Evolutionary conservation across 1,140 invertebrate species (phyloP).

Genomic region (Ooceraea biroi): DNA sequence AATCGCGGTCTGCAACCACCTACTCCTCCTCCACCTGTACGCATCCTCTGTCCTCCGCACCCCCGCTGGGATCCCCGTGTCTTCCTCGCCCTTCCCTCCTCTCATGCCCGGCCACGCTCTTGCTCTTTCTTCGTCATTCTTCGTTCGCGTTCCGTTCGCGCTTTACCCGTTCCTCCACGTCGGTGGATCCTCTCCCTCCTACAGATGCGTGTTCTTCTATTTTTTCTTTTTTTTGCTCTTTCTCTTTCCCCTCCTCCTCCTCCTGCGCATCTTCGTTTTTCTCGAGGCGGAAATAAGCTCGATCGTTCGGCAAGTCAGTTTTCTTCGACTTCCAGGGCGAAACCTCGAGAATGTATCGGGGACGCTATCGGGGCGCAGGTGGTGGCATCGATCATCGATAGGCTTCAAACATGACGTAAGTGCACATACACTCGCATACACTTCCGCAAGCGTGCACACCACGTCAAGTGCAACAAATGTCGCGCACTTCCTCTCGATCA

Average conservation of each 20-base stretch:
- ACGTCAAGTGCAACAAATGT: not conserved
- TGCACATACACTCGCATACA: not conserved
- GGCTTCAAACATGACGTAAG: conserved; percentile 42
- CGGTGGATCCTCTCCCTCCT: conserved; percentile 22
- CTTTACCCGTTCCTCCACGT: conserved; percentile 33
- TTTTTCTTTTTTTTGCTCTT: conserved; percentile 54
- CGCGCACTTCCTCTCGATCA: not conserved
- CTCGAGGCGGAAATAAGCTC: conserved; percentile 40
- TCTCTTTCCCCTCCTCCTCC: conserved; percentile 35
- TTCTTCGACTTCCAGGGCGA: conserved; percentile 18
- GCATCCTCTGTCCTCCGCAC: conserved; percentile 18
- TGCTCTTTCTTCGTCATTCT: conserved; percentile 52
- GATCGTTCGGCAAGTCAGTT: conserved; percentile 33
- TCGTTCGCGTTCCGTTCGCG: conserved; percentile 41
- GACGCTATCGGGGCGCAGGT: conserved; percentile 32
- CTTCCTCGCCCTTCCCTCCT: not conserved
- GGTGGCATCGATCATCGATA: conserved; percentile 49
- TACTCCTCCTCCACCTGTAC: not conserved
- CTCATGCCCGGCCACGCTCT: not conserved
- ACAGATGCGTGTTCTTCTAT: not conserved
- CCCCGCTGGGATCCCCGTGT: not conserved
- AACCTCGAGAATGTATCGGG: conserved; percentile 30
- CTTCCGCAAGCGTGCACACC: no score
- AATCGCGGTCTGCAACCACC: conserved; percentile 65
- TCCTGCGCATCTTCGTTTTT: conserved; percentile 30